Base-by-base conservation (phyloP, 1,140 invertebrate species). In the Phymorhynchus buccinoides region DNA sequence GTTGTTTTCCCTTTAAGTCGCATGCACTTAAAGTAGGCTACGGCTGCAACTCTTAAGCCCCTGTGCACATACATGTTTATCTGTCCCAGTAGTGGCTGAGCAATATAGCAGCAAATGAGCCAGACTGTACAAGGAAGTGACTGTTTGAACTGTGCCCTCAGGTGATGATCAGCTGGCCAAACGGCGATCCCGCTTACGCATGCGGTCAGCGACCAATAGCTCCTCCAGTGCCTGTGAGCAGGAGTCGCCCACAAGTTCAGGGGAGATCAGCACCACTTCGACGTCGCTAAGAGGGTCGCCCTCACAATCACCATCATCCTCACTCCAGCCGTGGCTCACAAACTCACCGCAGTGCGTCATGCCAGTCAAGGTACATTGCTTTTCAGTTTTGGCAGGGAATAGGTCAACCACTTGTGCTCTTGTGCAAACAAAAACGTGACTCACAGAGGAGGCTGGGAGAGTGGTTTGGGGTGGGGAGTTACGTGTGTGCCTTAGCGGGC, bases 81-180 rank as follows among this genome's bases (percentile, higher is more conserved):
- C n/a, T n/a, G n/a, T n/a, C n/a, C n/a, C n/a, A n/a, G n/a, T n/a
- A n/a, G n/a, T n/a, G n/a, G n/a, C n/a, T n/a, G n/a, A n/a, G n/a
- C n/a, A n/a, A n/a, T n/a, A n/a, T n/a, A n/a, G n/a, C n/a, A n/a
- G n/a, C n/a, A n/a, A n/a, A n/a, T n/a, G n/a, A n/a, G n/a, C n/a
- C 48, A 52, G 48, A 12, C 48, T 12, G 48, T 52, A n/a, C n/a
- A n/a, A n/a, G n/a, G n/a, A n/a, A n/a, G n/a, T n/a, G n/a, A n/a
- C 9, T 52, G 48, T 52, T 7, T 52, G 22, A 52, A 66, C 4
- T n/a, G 27, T n/a, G 27, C 27, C 9, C n/a, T 6, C 41, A 91
- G 90, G 82, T 88, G 89, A 90, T 62, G 89, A 90, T 14, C 89
- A 91, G 82, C 83, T 91, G 48, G 85, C 86, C 6, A 90, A 91